Conservation (phyloP, 2,113 vertebrate genomes). For the Solea solea region DNA sequence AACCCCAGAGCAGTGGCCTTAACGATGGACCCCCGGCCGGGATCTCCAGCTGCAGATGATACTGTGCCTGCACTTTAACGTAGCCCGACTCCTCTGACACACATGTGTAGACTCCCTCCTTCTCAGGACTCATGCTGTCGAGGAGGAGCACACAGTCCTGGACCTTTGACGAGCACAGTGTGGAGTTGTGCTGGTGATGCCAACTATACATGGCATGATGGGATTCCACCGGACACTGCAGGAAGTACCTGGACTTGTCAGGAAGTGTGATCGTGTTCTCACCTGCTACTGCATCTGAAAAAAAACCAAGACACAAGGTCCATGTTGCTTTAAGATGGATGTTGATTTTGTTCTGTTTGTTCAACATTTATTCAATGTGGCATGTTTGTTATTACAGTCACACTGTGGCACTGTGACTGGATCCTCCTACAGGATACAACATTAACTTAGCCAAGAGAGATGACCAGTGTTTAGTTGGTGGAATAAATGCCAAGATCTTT, state of each 20-base stretch:
- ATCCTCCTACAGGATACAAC: neutral
- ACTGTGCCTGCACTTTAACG: neutral
- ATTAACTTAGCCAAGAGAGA: no score
- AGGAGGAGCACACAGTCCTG: conserved; percentile 62
- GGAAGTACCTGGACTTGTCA: conserved; percentile 28
- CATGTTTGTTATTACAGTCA: neutral
- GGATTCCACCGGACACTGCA: conserved; percentile 64
- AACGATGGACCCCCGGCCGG: neutral
- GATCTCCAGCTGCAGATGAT: conserved; percentile 12
- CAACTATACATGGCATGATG: conserved; percentile 73
- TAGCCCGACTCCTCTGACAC: conserved; percentile 61
- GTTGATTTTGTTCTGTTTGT: neutral
- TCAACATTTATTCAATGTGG: neutral
- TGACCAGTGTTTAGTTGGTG: no score
- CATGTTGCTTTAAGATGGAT: neutral
- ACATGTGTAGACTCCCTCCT: conserved; percentile 62
- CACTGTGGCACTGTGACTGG: neutral
- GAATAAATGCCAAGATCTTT: no score
- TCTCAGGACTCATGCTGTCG: conserved; percentile 17
- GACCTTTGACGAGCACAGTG: neutral
- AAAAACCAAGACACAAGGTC: neutral
- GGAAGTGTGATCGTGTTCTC: neutral
- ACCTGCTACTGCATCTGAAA: fast-evolving
- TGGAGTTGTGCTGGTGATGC: neutral
- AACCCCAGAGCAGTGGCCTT: conserved; percentile 1